These are phyloP conservation scores for Labia minor DNA, from an alignment of 2,888 invertebrate genomes.

Conservation along the genomic window DNA sequence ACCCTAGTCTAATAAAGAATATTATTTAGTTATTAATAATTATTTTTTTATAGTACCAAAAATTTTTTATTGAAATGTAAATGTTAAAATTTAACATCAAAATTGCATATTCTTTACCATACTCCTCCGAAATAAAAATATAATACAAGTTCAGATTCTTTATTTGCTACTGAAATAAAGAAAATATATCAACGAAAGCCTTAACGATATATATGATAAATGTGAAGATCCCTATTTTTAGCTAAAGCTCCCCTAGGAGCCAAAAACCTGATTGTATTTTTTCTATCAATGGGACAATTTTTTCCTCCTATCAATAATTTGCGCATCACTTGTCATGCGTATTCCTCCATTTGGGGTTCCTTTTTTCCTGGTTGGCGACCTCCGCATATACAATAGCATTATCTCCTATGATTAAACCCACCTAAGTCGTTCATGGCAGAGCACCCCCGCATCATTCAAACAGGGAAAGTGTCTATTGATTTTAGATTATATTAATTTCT, in stretches of 20 bases:
- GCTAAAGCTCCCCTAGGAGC: neutral
- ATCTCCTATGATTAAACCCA: neutral
- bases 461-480: neutral
- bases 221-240: too few species aligned
- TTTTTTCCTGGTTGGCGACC: neutral
- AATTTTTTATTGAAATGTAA: too few species aligned
- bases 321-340: neutral
- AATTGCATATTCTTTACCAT: too few species aligned
- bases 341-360: neutral
- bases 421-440: neutral
- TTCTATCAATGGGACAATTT: neutral
- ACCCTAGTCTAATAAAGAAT: too few species aligned
- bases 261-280: neutral
- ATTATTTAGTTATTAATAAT: too few species aligned
- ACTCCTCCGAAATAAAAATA: too few species aligned
- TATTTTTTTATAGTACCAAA: too few species aligned
- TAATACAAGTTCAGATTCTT: too few species aligned
- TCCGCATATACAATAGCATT: neutral
- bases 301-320: constrained; percentile 7
- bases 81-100: too few species aligned
- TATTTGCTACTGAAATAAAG: too few species aligned
- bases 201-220: too few species aligned
- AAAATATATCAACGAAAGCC: too few species aligned
- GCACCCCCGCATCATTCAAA: neutral
- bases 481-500: neutral